Conservation (phyloP, 2,113 vertebrate species). For the Vulpes lagopus region DNA sequence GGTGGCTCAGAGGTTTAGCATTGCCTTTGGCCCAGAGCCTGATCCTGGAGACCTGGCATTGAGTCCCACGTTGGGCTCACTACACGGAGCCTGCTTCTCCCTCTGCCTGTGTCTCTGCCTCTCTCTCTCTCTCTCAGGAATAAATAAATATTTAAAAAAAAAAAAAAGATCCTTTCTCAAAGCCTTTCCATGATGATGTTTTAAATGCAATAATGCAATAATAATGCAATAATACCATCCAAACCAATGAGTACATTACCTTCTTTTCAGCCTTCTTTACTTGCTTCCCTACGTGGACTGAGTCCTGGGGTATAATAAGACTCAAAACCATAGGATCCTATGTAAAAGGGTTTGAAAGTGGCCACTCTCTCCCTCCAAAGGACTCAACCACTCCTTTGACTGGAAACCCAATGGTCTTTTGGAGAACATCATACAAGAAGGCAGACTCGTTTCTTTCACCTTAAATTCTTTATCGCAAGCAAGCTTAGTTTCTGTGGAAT, state of each 20-base stretch:
- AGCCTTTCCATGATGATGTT: neutral
- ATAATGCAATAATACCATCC: neutral
- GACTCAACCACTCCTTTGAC: neutral
- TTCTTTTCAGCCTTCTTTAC: neutral
- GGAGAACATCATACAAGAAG: neutral
- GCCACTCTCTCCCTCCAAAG: neutral
- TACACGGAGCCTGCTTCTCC: no score
- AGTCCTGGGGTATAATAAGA: neutral
- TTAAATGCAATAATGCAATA: neutral
- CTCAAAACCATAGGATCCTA: neutral
- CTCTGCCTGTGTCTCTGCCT: no score
- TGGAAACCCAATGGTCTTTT: neutral
- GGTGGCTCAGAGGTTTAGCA: no score
- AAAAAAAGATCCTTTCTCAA: neutral
- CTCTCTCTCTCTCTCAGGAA: no score
- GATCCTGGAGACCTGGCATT: no score
- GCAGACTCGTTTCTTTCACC: neutral
- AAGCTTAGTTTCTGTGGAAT: neutral
- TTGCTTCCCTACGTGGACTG: neutral
- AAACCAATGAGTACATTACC: neutral
- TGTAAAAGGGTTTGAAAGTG: neutral
- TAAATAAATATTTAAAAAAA: no score
- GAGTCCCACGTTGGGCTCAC: no score
- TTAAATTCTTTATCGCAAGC: neutral
- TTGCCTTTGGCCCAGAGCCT: no score